phyloP scores from a whole-genome alignment of 2,113 vertebrate species.

The Burhinus bistriatus region DNA sequence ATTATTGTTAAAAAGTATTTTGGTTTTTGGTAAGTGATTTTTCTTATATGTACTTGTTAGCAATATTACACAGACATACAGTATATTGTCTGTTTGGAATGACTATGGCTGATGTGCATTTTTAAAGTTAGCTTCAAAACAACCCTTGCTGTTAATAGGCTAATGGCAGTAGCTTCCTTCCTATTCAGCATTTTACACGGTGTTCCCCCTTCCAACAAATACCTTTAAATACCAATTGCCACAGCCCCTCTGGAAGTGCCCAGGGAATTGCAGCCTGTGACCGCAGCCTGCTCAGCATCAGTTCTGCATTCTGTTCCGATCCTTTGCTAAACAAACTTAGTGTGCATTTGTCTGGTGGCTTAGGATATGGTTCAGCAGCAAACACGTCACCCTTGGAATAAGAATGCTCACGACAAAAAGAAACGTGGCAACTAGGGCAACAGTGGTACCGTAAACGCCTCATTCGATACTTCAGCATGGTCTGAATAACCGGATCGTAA shows the following conservation, averaged over 20 bases:
- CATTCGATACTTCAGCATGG: fast-evolving
- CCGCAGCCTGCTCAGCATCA: not conserved
- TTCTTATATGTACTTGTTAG: not conserved
- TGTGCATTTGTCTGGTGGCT: not conserved
- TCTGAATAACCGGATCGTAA: not conserved
- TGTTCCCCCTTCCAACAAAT: not conserved
- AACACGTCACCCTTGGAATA: not conserved
- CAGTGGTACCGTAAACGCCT: not conserved
- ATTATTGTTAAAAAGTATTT: not conserved
- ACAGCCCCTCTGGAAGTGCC: not conserved
- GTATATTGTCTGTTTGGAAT: not conserved
- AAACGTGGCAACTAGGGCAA: not conserved
- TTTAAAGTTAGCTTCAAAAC: not conserved
- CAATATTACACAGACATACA: not conserved
- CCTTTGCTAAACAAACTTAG: not conserved
- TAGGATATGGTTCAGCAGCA: not conserved
- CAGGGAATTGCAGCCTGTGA: not conserved
- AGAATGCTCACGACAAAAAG: not conserved
- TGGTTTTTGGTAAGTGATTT: not conserved
- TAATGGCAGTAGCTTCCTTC: not conserved
- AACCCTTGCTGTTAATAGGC: not conserved
- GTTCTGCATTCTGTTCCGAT: not conserved
- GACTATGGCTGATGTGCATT: not conserved
- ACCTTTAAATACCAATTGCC: not conserved
- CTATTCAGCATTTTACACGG: not conserved